These are phyloP conservation scores for Psilopogon haemacephalus DNA, from an alignment of 2,113 vertebrate species.

Conservation along the genomic window DNA sequence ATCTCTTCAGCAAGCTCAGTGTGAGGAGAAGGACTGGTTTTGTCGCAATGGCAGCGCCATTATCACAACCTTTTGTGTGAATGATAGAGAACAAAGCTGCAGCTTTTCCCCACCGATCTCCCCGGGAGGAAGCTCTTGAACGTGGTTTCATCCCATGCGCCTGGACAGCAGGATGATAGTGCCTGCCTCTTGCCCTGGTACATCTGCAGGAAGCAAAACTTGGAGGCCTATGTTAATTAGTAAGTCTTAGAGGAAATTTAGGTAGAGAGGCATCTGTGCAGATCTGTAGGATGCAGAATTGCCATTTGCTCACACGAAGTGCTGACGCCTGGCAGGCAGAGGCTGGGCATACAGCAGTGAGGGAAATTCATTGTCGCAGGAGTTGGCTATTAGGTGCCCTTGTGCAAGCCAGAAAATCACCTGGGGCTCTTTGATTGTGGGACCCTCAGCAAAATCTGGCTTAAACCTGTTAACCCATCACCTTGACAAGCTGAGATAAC, in stretches of 20 bases:
- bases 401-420: neutral
- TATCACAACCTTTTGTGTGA: neutral
- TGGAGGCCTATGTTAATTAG: neutral
- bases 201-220: neutral
- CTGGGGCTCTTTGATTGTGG: neutral
- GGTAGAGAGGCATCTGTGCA: neutral
- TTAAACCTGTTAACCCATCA: neutral
- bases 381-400: neutral
- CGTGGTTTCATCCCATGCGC: neutral
- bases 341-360: neutral
- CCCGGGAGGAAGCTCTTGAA: neutral
- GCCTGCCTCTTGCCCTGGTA: neutral
- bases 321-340: neutral
- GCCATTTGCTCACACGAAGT: neutral
- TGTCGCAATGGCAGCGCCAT: neutral
- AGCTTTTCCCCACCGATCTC: neutral
- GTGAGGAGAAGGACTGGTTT: rapidly evolving
- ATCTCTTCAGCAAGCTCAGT: neutral
- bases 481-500: neutral
- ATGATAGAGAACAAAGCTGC: neutral
- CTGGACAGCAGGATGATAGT: neutral
- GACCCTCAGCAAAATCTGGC: neutral
- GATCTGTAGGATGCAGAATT: neutral
- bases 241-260: neutral
- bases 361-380: neutral